Base-by-base conservation (phyloP, 2,797 vertebrate species). In the Arvicola amphibius region DNA sequence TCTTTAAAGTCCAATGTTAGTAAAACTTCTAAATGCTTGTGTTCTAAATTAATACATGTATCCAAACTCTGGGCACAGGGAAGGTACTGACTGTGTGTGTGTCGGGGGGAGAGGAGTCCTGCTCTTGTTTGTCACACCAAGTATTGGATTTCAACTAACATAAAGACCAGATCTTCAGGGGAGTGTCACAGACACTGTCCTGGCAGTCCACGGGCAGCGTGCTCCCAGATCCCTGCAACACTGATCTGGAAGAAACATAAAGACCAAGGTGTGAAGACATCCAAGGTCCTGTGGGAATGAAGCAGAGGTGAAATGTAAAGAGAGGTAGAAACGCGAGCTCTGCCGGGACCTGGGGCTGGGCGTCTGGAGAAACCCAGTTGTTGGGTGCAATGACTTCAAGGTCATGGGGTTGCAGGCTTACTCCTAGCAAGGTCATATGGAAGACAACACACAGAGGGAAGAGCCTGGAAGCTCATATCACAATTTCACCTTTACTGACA, bases 191-290 rank as follows among this genome's bases (percentile, higher is more conserved):
- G 46, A 59, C 16, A 8, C 21, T 53, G 29, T 40, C n/a, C 61
- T 84, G 67, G 69, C 0, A 21, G 83, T 43, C 27, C 16, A 5
- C 0, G 5, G 14, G 2, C 5, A 29, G 3, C 6, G 0, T 1
- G 0, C 9, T 29, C 32, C 40, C 5, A 59, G 21, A 51, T 25
- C 34, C 48, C 43, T 27, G 27, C 19, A 40, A 87, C 51, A 37
- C 9, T 16, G 12, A 1, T 11, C 29, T 27, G 12, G 76, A 0
- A 51, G 79, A 74, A 74, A 83, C 34, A 27, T n/a, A 71, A 73
- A 84, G 56, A 76, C 65, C 0, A 3, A 87, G 51, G 14, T 12
- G 5, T 5, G 37, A 63, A 43, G 63, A 9, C 78, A 61, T 65
- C 69, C 0, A 2, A 19, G 79, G 53, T 63, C 76, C 16, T 0